Percentiles rank a stretch among this genome's conserved stretches.
phyloP scores from a whole-genome alignment of 2,797 vertebrate species.

The Acrossocheilus fasciatus region DNA sequence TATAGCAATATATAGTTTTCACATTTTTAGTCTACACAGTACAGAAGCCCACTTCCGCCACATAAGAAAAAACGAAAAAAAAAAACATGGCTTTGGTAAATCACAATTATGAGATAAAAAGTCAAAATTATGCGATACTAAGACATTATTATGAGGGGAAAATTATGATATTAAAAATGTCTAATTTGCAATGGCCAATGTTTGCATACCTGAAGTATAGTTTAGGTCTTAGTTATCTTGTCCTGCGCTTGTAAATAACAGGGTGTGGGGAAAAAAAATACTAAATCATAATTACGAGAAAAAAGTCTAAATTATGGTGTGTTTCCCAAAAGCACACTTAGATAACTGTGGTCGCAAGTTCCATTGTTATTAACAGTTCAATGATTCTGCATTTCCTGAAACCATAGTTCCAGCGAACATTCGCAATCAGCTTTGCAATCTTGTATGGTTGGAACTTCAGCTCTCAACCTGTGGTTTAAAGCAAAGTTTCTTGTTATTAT shows the following conservation, averaged over 20 bases:
- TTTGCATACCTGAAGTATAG: not conserved
- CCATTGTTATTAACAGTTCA: too few species aligned
- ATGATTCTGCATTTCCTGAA: not conserved
- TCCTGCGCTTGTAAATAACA: slow-evolving; percentile 88
- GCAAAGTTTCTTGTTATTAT: not conserved
- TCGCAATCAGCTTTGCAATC: not conserved
- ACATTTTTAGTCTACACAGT: not conserved
- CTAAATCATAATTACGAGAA: too few species aligned
- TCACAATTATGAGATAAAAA: too few species aligned
- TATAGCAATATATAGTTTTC: not conserved
- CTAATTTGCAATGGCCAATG: not conserved
- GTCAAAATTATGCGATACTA: not conserved
- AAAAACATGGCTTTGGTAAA: not conserved
- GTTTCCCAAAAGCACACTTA: too few species aligned
- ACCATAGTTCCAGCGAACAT: too few species aligned
- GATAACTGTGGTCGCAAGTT: not conserved
- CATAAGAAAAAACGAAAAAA: not conserved
- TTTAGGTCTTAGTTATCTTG: slow-evolving; percentile 74
- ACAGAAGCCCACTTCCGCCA: not conserved
- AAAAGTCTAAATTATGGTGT: too few species aligned
- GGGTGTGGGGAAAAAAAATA: slow-evolving; percentile 60
- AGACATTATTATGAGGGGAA: not conserved
- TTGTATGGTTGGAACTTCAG: not conserved
- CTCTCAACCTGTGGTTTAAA: not conserved
- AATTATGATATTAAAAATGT: not conserved